Base-by-base conservation (phyloP, 2,797 vertebrate species). In the Melopsittacus undulatus region DNA sequence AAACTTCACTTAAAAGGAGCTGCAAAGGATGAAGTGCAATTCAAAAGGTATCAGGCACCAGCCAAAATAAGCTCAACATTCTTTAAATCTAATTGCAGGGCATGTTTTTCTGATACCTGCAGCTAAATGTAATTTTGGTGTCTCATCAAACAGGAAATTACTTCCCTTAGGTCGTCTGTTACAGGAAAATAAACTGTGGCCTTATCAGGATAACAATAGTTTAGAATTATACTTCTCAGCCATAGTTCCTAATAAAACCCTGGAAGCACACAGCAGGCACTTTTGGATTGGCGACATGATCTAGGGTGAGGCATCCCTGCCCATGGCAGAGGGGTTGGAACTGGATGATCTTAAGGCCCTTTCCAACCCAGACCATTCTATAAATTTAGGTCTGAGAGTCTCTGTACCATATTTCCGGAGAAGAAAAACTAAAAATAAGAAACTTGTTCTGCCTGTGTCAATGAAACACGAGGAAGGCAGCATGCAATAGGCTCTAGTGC, bases 81-180 rank as follows among this genome's bases (percentile, higher is more conserved):
- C 87, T 64, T 7, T 27, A 84, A 87, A 94, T 90, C 27, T 90
- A 93, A 94, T 93, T 75, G 57, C 62, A 87, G 83, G 88, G 45
- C 64, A 86, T 87, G 52, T 94, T 92, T 92, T 94, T 82, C 57
- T 79, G 54, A 94, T 87, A 76, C 54, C 61, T 69, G 48, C 63
- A 94, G 83, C 52, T 79, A 40, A 45, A 49, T 4, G 5, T 82
- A 83, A 83, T 91, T 92, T 69, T 69, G 63, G 32, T 69, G 74
- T 90, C 73, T 97, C 94, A 91, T 97, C 97, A 97, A 93, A 97
- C 32, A 87, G 95, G 95, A 97, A 96, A 97, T 97, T 93, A 92
- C 86, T 96, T 97, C 72, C 45, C 42, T 94, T 86, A 62, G 68
- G 88, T 97, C 91, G 89, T 76, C 86, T 89, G 92, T 83, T 89